These are phyloP conservation scores for Globodera rostochiensis DNA, from an alignment of 1,140 invertebrate genomes.

Conservation along the genomic window DNA sequence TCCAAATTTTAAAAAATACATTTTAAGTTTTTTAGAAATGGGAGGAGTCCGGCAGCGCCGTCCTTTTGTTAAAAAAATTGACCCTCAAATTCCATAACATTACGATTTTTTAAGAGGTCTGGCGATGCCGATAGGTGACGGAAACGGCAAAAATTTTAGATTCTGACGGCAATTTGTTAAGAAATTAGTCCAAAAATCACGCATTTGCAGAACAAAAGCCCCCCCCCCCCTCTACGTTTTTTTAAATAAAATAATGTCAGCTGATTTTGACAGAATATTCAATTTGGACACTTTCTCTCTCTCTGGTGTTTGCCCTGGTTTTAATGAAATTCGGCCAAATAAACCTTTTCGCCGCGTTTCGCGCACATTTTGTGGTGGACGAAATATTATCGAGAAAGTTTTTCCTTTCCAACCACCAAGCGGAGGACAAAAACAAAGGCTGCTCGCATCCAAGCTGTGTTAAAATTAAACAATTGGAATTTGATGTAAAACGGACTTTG, in stretches of 20 bases:
- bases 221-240: no score
- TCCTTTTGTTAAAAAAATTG: neutral
- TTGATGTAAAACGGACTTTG: no score
- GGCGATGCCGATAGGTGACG: neutral
- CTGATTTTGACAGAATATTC: no score
- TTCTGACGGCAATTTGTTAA: neutral
- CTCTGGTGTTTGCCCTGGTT: neutral
- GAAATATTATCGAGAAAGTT: slow-evolving; percentile 52
- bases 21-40: no score
- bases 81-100: neutral
- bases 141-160: neutral
- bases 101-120: neutral
- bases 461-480: neutral
- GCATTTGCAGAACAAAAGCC: no score
- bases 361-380: neutral
- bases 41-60: neutral
- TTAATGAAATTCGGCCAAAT: neutral
- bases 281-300: neutral
- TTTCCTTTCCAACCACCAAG: slow-evolving; percentile 58
- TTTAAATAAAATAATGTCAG: no score
- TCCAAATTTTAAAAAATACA: neutral
- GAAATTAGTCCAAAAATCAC: no score
- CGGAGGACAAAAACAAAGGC: slow-evolving; percentile 54
- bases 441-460: slow-evolving; percentile 58
- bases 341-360: slow-evolving; percentile 10